Evolutionary conservation across 2,888 invertebrate genomes (phyloP), one percentile per base, ranked within the genome.

Genomic region (Apodemia hepburni): DNA sequence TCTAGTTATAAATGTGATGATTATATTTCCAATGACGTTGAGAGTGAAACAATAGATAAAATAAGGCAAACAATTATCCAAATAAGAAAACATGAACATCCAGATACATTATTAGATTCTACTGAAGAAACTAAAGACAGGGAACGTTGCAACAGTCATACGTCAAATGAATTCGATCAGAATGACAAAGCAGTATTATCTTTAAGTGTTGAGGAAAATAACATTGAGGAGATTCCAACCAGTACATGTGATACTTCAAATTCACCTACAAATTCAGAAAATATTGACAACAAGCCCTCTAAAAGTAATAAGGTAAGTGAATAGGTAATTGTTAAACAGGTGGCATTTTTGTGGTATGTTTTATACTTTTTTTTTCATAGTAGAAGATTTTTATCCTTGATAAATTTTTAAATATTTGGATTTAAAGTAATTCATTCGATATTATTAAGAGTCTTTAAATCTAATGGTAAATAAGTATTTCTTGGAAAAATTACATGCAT

Each of bases 1-100:
- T 92, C 47, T 87, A 96, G 96, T 83, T 96, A 96, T 79, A 92
- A 92, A 79, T 96, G 96, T 89, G 96, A 96, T 84, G 96, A 96
- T 73, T 96, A 95, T 90, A 94, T 96, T 61, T 93, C 94, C 71
- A 95, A 96, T 83, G 96, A 96, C 78, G 92, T 94, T 51, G 88
- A 92, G 69, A 84, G 90, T 70, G 86, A 89, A 57, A 83, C 82
- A 69, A 90, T 94, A 77, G 91, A 92, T 73, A 92, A 92, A 81
- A 84, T 94, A 75, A 91, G 94, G 57, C 92, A 92, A 78, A 81
- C 80, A 76, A 79, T 92, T 71, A 91, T 84, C 74, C 74, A 78
- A 72, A 71, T 70, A 68, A 78, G 74, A 58, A 76, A 72, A 67
- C 71, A 75, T 65, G 73, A 76, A 63, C 75, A 71, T 62, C 61